phyloP scores from a whole-genome alignment of 2,113 vertebrate genomes.

The Tretioscincus oriximinensis region DNA sequence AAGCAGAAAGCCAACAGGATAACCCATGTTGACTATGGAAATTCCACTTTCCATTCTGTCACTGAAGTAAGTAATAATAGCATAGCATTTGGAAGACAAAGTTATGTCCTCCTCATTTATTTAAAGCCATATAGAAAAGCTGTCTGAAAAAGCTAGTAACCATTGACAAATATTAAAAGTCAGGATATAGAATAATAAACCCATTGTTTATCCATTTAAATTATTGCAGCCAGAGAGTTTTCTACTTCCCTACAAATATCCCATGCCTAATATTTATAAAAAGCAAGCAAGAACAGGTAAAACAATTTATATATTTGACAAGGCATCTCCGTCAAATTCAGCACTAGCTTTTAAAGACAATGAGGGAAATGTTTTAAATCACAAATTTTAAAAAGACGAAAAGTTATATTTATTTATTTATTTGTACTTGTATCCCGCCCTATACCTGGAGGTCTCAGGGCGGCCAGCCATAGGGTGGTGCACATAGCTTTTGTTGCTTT shows the following conservation, averaged over 20 bases:
- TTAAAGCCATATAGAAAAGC: not conserved
- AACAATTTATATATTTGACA: not conserved
- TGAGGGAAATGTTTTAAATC: not conserved
- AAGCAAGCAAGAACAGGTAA: not conserved
- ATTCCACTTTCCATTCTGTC: not conserved
- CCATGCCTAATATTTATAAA: not conserved
- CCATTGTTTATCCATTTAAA: constrained; percentile 1
- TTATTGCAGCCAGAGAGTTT: not conserved
- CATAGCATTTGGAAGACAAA: not conserved
- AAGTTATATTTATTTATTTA: too few relatives aligned
- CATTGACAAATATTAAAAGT: not conserved
- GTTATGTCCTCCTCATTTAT: not conserved
- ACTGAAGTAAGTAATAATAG: constrained; percentile 16
- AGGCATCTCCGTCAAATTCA: not conserved
- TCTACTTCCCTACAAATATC: not conserved
- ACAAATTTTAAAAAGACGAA: not conserved
- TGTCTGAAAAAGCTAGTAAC: not conserved
- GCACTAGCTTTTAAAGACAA: not conserved
- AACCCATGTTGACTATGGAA: constrained; percentile 29
- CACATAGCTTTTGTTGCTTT: too few relatives aligned
- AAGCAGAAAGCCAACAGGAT: not conserved
- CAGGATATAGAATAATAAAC: not conserved
- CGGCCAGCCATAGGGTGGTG: too few relatives aligned
- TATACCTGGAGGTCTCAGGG: too few relatives aligned
- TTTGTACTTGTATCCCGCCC: too few relatives aligned